These are phyloP conservation scores for Corella eumyota DNA, from an alignment of 23 tunicate species.

Conservation along the genomic window DNA sequence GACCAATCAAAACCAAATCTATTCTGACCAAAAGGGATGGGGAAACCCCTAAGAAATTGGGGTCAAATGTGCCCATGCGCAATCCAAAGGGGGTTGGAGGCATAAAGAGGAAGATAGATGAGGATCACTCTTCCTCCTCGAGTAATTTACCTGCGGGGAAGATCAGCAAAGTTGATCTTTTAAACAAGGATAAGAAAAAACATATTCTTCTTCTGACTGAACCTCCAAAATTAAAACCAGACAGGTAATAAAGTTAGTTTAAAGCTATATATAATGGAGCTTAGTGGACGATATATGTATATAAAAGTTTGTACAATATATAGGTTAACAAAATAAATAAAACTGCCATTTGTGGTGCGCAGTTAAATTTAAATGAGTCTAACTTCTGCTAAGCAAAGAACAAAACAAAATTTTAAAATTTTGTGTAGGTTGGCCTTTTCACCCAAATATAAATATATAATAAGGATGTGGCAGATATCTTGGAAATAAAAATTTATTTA, in stretches of 20 bases:
- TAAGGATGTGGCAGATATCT: too few relatives aligned
- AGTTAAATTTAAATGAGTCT: too few relatives aligned
- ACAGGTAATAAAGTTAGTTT: neutral
- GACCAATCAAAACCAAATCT: constrained; percentile 25
- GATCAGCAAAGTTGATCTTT: constrained; percentile 12
- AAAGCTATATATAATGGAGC: neutral
- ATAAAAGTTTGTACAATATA: too few relatives aligned
- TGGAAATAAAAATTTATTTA: too few relatives aligned
- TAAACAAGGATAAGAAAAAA: constrained; percentile 27
- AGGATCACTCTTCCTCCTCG: constrained; percentile 5
- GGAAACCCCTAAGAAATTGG: constrained; percentile 6
- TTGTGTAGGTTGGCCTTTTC: too few relatives aligned
- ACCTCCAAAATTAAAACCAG: neutral
- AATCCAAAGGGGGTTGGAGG: constrained; percentile 1
- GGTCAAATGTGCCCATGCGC: neutral
- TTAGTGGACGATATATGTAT: too few relatives aligned
- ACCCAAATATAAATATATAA: too few relatives aligned
- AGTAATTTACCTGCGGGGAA: constrained; percentile 14
- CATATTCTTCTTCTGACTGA: too few relatives aligned
- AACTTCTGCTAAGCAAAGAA: too few relatives aligned
- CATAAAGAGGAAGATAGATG: constrained; percentile 29
- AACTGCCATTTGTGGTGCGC: too few relatives aligned
- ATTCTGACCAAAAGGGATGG: constrained; percentile 37
- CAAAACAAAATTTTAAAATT: too few relatives aligned
- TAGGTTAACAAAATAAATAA: too few relatives aligned